Conservation (phyloP, 2,113 vertebrate genomes). For the Strix aluco region DNA sequence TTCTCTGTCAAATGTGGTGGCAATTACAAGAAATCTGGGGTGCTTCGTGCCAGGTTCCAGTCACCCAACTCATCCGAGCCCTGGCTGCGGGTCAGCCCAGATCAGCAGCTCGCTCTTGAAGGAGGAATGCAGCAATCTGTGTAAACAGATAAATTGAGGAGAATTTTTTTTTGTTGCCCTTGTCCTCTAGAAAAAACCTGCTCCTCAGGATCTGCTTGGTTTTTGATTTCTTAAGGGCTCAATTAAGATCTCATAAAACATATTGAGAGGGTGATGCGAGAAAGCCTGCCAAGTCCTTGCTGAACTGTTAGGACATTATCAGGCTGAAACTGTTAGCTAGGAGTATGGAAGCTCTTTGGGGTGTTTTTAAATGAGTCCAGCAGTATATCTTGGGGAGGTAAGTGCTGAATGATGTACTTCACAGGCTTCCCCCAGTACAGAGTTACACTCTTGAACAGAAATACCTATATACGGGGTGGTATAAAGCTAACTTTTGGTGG, state of each 20-base stretch:
- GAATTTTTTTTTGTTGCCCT: not conserved
- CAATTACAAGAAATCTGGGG: not conserved
- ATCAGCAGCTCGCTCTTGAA: not conserved
- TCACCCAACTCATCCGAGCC: not conserved
- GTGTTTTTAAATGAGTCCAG: not conserved
- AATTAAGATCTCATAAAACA: not conserved
- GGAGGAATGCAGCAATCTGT: not conserved
- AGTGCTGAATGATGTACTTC: not conserved
- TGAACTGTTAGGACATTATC: not conserved
- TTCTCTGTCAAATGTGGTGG: not conserved
- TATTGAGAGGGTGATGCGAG: not conserved
- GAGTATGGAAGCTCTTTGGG: not conserved
- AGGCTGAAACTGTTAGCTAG: not conserved
- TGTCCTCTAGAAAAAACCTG: not conserved
- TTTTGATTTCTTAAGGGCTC: not conserved
- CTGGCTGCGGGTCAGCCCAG: not conserved
- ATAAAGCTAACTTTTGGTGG: not conserved
- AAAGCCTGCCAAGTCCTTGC: not conserved
- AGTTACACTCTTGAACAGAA: not conserved
- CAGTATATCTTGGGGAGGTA: too few relatives aligned
- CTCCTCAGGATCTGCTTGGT: not conserved
- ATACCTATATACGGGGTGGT: accelerated
- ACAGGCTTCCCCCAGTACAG: not conserved
- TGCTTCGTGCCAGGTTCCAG: not conserved
- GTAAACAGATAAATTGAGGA: not conserved